Evolutionary conservation across 1,140 invertebrate genomes (phyloP).

Genomic region (Pectinophora gossypiella): DNA sequence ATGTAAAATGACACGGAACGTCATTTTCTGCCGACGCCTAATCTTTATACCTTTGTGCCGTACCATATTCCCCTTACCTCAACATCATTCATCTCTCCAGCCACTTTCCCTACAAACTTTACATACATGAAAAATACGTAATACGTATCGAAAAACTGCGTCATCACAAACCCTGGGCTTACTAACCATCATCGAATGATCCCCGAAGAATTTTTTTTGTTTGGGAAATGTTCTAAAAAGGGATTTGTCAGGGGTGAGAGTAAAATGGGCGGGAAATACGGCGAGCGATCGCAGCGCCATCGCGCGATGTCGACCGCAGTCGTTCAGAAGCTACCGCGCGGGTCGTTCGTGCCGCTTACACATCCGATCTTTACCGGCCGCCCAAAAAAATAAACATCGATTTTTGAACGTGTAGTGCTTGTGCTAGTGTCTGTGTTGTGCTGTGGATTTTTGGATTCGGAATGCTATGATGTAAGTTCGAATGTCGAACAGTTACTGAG

Average conservation of each 20-base stretch:
- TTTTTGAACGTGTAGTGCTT: not conserved
- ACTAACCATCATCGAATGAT: not conserved
- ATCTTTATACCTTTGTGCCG: not conserved
- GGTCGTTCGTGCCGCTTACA: not conserved
- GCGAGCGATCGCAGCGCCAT: not conserved
- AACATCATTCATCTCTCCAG: not conserved
- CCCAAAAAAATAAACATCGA: not conserved
- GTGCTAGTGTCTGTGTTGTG: not conserved
- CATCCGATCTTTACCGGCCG: no score
- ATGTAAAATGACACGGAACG: no score
- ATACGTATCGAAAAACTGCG: not conserved
- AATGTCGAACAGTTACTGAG: no score
- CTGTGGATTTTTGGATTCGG: not conserved
- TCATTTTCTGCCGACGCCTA: not conserved
- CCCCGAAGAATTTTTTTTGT: not conserved
- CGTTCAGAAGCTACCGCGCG: not conserved
- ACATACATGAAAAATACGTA: not conserved
- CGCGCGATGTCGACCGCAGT: not conserved
- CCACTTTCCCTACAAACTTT: not conserved
- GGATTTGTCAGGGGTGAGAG: not conserved
- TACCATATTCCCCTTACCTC: not conserved
- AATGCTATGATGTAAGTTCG: not conserved
- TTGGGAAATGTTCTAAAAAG: not conserved
- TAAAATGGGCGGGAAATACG: not conserved
- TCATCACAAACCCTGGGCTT: not conserved